These are phyloP conservation scores for Ursus arctos DNA, from an alignment of 2,113 vertebrate genomes.

Conservation along the genomic window DNA sequence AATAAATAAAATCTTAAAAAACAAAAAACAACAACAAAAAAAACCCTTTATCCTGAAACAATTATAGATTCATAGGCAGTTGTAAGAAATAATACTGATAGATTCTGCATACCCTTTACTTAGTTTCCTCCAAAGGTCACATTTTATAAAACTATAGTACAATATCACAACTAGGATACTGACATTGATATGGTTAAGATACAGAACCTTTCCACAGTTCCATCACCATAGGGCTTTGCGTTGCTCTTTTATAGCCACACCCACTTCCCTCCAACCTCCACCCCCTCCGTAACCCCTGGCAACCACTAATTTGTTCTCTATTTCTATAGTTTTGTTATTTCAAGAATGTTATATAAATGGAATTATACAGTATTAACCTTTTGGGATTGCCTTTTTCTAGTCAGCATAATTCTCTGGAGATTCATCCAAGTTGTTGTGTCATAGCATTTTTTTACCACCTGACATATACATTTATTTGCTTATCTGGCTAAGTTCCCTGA, in stretches of 20 bases:
- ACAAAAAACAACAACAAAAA: background rate
- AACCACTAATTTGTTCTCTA: background rate
- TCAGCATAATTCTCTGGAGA: background rate
- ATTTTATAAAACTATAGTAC: background rate
- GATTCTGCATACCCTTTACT: background rate
- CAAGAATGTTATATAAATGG: background rate
- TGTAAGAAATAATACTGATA: background rate
- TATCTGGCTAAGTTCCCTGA: background rate
- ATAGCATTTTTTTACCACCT: background rate
- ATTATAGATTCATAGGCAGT: background rate
- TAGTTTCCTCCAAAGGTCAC: background rate
- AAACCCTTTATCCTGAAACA: background rate
- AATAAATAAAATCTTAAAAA: background rate
- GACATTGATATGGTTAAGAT: background rate
- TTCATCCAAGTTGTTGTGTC: background rate
- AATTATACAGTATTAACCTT: conserved; percentile 13
- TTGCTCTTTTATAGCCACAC: background rate
- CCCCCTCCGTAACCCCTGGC: background rate
- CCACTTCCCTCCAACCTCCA: background rate
- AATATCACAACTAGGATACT: background rate
- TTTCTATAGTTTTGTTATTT: conserved; percentile 17
- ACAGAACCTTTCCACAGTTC: background rate
- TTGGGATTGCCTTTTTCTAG: background rate
- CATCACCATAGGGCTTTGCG: background rate
- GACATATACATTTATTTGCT: background rate